A percentile compares a stretch with the other conserved stretches of the same genome.
These are phyloP conservation scores for Nowickia ferox DNA, from an alignment of 2,888 invertebrate species.

Conservation along the genomic window DNA sequence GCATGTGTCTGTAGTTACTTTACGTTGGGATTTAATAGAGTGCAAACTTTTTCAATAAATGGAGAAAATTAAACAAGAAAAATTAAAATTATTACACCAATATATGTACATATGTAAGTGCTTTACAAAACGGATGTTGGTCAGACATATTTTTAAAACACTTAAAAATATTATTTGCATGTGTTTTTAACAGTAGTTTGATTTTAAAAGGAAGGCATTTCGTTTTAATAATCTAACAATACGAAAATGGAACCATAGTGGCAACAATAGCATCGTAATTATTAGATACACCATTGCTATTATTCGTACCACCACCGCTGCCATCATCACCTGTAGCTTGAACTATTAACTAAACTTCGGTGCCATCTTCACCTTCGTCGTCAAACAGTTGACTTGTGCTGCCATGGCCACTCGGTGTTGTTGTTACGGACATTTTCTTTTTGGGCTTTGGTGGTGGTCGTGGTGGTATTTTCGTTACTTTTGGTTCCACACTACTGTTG, in stretches of 20 bases:
- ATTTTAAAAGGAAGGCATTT: conserved; percentile 64
- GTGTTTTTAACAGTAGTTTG: conserved; percentile 46
- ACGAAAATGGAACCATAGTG: conserved; percentile 69
- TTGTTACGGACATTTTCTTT: conserved; percentile 89
- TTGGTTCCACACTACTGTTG: conserved; percentile 75
- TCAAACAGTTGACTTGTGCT: conserved; percentile 91
- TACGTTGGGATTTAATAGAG: too few relatives aligned
- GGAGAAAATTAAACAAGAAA: not conserved
- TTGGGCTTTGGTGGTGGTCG: conserved; percentile 93
- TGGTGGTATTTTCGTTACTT: conserved; percentile 89
- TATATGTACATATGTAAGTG: not conserved
- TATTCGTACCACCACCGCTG: conserved; percentile 32
- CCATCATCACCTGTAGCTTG: conserved; percentile 26
- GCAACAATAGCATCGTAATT: conserved; percentile 58
- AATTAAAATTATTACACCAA: not conserved
- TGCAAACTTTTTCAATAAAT: not conserved
- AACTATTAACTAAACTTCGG: conserved; percentile 88
- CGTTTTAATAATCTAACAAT: conserved; percentile 61
- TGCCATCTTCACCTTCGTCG: conserved; percentile 94
- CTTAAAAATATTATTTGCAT: conserved; percentile 7
- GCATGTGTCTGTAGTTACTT: too few relatives aligned
- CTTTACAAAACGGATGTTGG: not conserved
- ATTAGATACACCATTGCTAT: conserved; percentile 51
- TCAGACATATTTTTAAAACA: conserved; percentile 15
- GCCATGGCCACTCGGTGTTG: conserved; percentile 83